These are phyloP conservation scores for Mellilla xanthometata DNA, from an alignment of 2,888 invertebrate species.

Conservation along the genomic window DNA sequence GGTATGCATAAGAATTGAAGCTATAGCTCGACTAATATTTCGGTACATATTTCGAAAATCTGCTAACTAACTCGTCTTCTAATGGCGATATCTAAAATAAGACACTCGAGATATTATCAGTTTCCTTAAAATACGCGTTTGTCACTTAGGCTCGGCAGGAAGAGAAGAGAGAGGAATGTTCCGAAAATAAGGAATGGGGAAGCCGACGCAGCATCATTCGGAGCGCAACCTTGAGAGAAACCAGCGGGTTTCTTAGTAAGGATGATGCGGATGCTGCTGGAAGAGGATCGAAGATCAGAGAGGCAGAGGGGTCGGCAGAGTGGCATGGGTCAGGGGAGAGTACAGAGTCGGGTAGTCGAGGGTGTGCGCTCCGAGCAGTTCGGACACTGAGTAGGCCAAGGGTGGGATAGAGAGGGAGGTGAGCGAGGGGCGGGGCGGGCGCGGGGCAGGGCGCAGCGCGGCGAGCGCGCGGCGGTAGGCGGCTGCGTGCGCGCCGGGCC, in stretches of 20 bases:
- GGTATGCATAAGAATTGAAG: slow-evolving; percentile 52
- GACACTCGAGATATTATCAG: slow-evolving; percentile 77
- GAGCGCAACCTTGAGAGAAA: slow-evolving; percentile 40
- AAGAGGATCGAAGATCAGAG: slow-evolving; percentile 80
- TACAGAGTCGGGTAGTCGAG: slow-evolving; percentile 88
- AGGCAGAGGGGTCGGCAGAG: slow-evolving; percentile 74
- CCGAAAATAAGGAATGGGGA: slow-evolving; percentile 62
- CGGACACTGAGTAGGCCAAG: slow-evolving; percentile 78
- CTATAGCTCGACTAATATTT: slow-evolving; percentile 67
- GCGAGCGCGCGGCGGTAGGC: slow-evolving; percentile 73
- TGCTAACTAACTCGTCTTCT: slow-evolving; percentile 75
- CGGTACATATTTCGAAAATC: slow-evolving; percentile 74
- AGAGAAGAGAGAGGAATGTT: slow-evolving; percentile 65
- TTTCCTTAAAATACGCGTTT: slow-evolving; percentile 63
- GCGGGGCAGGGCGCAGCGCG: slow-evolving; percentile 67
- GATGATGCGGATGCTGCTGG: slow-evolving; percentile 76
- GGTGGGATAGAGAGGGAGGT: slow-evolving; percentile 67
- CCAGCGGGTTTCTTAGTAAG: slow-evolving; percentile 50
- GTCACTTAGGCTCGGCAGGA: slow-evolving; percentile 50
- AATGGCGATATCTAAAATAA: slow-evolving; percentile 80
- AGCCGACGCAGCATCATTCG: slow-evolving; percentile 40
- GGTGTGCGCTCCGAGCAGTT: slow-evolving; percentile 84
- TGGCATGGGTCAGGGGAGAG: slow-evolving; percentile 87
- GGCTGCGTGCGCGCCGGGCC: slow-evolving; percentile 59
- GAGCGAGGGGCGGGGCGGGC: slow-evolving; percentile 65